Evolutionary conservation across 2,113 vertebrate species (phyloP).

Genomic region (Euleptes europaea): DNA sequence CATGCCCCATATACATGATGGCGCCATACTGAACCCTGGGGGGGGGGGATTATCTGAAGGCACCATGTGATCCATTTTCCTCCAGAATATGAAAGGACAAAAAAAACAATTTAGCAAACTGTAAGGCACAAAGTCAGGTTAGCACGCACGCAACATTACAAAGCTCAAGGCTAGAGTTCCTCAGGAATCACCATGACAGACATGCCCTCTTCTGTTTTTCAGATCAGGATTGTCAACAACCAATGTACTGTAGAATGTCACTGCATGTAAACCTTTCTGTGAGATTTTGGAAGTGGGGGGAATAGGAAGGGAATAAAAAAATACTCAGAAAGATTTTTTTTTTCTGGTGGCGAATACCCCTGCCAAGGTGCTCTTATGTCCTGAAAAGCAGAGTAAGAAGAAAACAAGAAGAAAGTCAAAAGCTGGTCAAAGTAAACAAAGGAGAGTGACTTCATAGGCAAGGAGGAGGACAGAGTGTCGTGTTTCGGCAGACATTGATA

Average conservation of each 20-base stretch:
- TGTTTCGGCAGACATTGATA: not conserved
- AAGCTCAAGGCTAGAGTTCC: constrained; percentile 22
- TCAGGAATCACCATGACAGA: not conserved
- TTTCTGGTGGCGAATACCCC: not conserved
- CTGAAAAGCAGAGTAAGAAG: constrained; percentile 9
- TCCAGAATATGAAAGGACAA: not conserved
- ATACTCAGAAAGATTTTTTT: not conserved
- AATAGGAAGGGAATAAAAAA: not conserved
- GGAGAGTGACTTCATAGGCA: not conserved
- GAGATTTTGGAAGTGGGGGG: not conserved
- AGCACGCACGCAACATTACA: not conserved
- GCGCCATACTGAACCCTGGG: not conserved
- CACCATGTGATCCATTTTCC: not conserved
- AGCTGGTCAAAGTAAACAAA: not conserved
- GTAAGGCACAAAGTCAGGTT: constrained; percentile 35
- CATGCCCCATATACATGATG: not conserved
- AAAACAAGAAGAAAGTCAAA: not conserved
- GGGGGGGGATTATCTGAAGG: constrained; percentile 25
- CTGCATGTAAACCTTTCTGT: not conserved
- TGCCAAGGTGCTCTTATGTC: not conserved
- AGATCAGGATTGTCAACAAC: constrained; percentile 30
- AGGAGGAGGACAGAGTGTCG: not conserved
- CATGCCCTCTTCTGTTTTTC: not conserved
- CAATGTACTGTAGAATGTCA: constrained; percentile 39
- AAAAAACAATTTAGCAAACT: constrained; percentile 2